A percentile compares a stretch with the other conserved stretches of the same genome.
These are phyloP conservation scores for Trissolcus brochymenae DNA, from an alignment of 2,888 invertebrate genomes.

Conservation along the genomic window DNA sequence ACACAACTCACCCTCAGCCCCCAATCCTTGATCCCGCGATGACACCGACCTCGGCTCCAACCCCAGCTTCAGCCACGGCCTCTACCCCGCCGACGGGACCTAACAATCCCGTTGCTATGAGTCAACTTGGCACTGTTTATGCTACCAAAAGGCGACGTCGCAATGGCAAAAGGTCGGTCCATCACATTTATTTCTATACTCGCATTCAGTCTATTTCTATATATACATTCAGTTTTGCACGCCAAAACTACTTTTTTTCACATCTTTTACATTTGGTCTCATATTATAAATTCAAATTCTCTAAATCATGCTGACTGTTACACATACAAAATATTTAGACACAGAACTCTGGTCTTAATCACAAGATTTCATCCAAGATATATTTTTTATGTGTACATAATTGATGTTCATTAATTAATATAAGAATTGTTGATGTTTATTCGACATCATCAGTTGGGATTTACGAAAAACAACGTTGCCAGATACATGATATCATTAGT, in stretches of 20 bases:
- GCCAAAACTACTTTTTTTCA: too few species aligned
- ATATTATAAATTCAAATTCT: too few species aligned
- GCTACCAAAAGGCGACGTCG: constrained; percentile 96
- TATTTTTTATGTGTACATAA: too few species aligned
- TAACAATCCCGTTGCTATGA: constrained; percentile 80
- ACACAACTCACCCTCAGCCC: constrained; percentile 66
- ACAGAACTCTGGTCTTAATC: too few species aligned
- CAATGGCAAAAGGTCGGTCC: constrained; percentile 94
- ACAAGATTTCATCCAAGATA: too few species aligned
- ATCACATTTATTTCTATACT: background rate
- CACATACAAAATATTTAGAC: too few species aligned
- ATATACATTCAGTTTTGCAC: background rate
- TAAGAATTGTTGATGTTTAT: too few species aligned
- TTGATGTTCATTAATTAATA: too few species aligned
- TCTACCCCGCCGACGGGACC: constrained; percentile 70
- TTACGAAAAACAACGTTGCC: background rate
- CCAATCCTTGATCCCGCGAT: constrained; percentile 63
- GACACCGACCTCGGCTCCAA: constrained; percentile 72
- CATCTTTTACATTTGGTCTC: too few species aligned
- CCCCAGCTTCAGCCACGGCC: constrained; percentile 70
- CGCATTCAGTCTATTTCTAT: background rate
- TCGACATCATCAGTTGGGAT: too few species aligned
- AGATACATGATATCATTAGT: constrained; percentile 15
- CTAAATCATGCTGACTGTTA: too few species aligned
- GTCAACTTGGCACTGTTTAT: constrained; percentile 96